These are phyloP conservation scores for Eilema sororculum DNA, from an alignment of 2,888 invertebrate genomes.

Conservation along the genomic window DNA sequence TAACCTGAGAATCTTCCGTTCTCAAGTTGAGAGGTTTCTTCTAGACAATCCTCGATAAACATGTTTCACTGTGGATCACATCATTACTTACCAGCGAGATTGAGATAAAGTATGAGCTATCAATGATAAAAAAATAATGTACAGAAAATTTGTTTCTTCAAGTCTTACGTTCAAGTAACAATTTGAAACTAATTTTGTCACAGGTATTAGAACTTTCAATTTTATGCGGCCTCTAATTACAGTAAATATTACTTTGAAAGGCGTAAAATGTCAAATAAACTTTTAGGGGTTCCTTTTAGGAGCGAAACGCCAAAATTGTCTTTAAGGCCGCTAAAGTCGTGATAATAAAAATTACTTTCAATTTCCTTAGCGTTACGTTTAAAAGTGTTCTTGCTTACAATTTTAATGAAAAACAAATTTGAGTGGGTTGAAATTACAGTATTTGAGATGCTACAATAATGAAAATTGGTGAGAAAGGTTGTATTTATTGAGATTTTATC, in stretches of 20 bases:
- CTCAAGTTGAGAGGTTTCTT: too few species aligned
- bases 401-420: conserved; percentile 33
- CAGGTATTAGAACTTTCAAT: neutral
- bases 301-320: conserved; percentile 14
- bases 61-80: too few species aligned
- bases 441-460: conserved; percentile 7
- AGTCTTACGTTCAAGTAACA: neutral
- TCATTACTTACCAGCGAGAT: too few species aligned
- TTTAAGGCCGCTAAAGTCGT: conserved; percentile 11
- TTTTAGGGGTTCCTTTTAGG: conserved; percentile 19
- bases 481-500: conserved; percentile 2
- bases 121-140: neutral
- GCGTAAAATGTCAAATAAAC: conserved; percentile 25
- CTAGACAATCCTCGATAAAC: too few species aligned
- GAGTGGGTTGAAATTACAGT: conserved; percentile 25
- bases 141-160: neutral
- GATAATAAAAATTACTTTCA: conserved; percentile 29
- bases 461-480: conserved; percentile 7
- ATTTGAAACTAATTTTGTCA: conserved; percentile 15
- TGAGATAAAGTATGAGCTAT: too few species aligned
- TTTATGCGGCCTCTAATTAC: conserved; percentile 26
- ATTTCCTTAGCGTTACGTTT: conserved; percentile 23
- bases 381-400: conserved; percentile 32
- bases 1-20: too few species aligned
- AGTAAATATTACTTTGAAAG: conserved; percentile 28